Conservation (phyloP, 1,140 invertebrate species). For the Druon quercuslanigerum region DNA sequence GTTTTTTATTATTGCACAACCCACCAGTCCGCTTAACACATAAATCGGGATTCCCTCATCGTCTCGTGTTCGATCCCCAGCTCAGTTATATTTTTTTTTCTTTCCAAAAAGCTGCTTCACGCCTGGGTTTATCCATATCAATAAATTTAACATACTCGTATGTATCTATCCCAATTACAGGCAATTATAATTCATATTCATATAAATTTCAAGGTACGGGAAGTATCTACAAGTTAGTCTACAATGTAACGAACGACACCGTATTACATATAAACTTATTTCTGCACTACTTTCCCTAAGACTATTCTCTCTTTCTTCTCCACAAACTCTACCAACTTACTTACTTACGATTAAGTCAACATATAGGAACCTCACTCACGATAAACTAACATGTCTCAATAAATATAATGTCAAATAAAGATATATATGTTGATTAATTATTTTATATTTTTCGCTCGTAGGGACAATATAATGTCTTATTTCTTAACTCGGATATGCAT, state of each 20-base stretch:
- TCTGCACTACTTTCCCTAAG: conserved; percentile 44
- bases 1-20: conserved; percentile 56
- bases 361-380: conserved; percentile 47
- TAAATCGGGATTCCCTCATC: background rate
- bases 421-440: conserved; percentile 53
- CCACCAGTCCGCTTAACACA: conserved; percentile 13
- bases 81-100: background rate
- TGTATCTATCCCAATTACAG: conserved; percentile 26
- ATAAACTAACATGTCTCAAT: conserved; percentile 52
- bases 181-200: conserved; percentile 62
- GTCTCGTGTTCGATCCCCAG: background rate
- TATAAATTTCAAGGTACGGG: conserved; percentile 71
- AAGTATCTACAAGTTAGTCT: conserved; percentile 69
- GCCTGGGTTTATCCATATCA: background rate
- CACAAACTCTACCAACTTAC: conserved; percentile 53
- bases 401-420: conserved; percentile 62
- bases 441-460: conserved; percentile 52
- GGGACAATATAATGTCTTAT: conserved; percentile 56
- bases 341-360: conserved; percentile 62
- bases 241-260: conserved; percentile 52
- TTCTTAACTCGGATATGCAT: conserved; percentile 68
- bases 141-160: conserved; percentile 46
- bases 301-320: conserved; percentile 48
- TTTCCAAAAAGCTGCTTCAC: background rate
- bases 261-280: conserved; percentile 37